These are phyloP conservation scores for Amaurobius ferox DNA, from an alignment of 2,888 invertebrate genomes.

Conservation along the genomic window DNA sequence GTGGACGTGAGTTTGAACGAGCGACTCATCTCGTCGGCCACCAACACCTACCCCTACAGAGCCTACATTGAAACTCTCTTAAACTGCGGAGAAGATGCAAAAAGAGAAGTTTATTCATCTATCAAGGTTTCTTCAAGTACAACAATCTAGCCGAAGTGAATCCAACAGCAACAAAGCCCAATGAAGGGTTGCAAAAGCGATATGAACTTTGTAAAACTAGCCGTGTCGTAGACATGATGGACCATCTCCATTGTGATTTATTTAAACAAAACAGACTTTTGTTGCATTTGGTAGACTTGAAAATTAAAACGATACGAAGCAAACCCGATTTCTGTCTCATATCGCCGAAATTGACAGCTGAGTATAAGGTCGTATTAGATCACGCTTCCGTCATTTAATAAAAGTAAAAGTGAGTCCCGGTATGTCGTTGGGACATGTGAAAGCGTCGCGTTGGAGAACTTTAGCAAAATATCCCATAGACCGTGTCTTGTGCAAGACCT, in stretches of 20 bases:
- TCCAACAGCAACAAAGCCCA: neutral
- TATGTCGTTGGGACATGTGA: conserved; percentile 74
- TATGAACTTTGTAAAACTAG: neutral
- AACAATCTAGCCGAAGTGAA: neutral
- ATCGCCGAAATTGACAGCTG: neutral
- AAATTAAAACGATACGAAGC: conserved; percentile 27
- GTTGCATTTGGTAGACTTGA: neutral
- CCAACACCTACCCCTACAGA: conserved; percentile 20
- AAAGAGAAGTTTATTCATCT: neutral
- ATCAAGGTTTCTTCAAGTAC: conserved; percentile 23
- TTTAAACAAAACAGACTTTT: conserved; percentile 33
- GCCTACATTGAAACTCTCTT: conserved; percentile 32
- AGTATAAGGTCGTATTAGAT: conserved; percentile 35
- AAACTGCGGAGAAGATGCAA: too few relatives aligned
- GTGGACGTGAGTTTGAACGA: conserved; percentile 42
- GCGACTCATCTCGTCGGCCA: conserved; percentile 3
- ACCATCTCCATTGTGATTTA: too few relatives aligned
- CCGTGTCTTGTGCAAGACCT: too few relatives aligned
- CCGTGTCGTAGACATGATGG: conserved; percentile 25
- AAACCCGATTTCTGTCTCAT: conserved; percentile 25
- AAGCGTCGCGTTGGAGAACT: too few relatives aligned
- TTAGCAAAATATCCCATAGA: too few relatives aligned
- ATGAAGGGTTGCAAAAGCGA: neutral
- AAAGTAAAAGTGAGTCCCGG: conserved; percentile 73
- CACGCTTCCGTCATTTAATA: conserved; percentile 66